Evolutionary conservation across 1,140 invertebrate species (phyloP).

Genomic region (Drosophila trapezifrons): DNA sequence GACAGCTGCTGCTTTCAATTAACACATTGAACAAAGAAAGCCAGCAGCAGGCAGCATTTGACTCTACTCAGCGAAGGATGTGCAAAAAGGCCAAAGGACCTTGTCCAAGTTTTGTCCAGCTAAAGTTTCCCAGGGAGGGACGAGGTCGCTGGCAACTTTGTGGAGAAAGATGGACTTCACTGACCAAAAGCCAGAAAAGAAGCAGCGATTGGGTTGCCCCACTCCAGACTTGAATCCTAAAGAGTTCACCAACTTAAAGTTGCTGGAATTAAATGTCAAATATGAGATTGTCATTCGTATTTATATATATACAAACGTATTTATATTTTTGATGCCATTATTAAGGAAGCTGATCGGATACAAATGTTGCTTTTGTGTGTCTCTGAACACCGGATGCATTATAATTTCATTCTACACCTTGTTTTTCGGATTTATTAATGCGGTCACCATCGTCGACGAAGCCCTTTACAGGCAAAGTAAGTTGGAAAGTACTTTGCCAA

Average conservation of each 20-base stretch:
- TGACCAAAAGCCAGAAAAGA: conserved; percentile 14
- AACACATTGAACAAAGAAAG: conserved; percentile 40
- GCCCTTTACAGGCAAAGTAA: conserved; percentile 15
- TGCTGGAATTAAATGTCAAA: conserved; percentile 22
- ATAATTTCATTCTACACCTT: conserved; percentile 44
- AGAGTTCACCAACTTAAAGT: conserved; percentile 2
- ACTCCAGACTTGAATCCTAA: neutral
- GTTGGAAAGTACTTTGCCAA: neutral
- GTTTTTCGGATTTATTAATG: conserved; percentile 37
- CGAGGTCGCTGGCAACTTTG: conserved; percentile 34
- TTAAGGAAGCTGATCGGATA: conserved; percentile 4
- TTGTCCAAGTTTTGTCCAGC: conserved; percentile 41
- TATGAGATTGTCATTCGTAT: conserved; percentile 10
- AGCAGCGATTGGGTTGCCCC: conserved; percentile 5
- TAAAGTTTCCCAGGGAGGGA: conserved; percentile 13
- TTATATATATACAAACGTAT: conserved; percentile 1
- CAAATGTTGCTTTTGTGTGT: conserved; percentile 23
- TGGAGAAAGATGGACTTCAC: conserved; percentile 4
- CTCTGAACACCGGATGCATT: conserved; percentile 38
- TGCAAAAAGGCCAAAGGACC: conserved; percentile 42
- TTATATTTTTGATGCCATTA: conserved; percentile 34
- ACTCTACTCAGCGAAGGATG: conserved; percentile 15
- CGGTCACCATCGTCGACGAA: conserved; percentile 29
- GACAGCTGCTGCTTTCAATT: conserved; percentile 53
- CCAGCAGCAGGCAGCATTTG: conserved; percentile 23